Conservation (phyloP, 1,140 invertebrate genomes). For the Trissolcus basalis region DNA sequence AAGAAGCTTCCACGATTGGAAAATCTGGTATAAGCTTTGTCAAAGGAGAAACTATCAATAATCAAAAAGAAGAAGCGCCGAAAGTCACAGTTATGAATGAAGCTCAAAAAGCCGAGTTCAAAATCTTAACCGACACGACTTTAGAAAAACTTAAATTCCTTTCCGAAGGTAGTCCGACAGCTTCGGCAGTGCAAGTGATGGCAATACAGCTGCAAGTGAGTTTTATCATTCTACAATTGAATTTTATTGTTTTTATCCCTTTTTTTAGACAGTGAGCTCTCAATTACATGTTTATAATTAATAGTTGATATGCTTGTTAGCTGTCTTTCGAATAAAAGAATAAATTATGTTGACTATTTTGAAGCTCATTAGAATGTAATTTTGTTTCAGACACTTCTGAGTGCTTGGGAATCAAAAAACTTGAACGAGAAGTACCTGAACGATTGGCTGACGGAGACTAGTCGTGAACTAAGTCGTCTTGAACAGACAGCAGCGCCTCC, state of each 20-base stretch:
- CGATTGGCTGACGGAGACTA: slow-evolving; percentile 79
- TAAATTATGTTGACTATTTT: too few relatives aligned
- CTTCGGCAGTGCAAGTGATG: slow-evolving; percentile 81
- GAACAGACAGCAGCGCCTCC: slow-evolving; percentile 80
- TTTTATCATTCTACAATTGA: too few relatives aligned
- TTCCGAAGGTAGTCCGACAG: slow-evolving; percentile 78
- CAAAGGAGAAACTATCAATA: slow-evolving; percentile 62
- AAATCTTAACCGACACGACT: slow-evolving; percentile 73
- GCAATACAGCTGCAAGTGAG: slow-evolving; percentile 81
- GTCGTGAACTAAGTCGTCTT: slow-evolving; percentile 78
- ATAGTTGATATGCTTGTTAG: too few relatives aligned
- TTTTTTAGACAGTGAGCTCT: too few relatives aligned
- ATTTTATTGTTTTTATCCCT: too few relatives aligned
- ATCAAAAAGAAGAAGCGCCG: slow-evolving; percentile 39
- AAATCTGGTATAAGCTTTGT: slow-evolving; percentile 69
- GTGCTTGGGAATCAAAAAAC: slow-evolving; percentile 79
- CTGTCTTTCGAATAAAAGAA: too few relatives aligned
- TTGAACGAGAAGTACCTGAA: slow-evolving; percentile 79
- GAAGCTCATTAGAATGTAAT: too few relatives aligned
- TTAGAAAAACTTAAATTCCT: slow-evolving; percentile 81
- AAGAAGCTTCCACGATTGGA: slow-evolving; percentile 25
- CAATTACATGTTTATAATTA: too few relatives aligned
- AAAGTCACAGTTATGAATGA: slow-evolving; percentile 34
- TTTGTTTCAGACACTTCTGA: slow-evolving; percentile 78
- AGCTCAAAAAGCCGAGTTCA: slow-evolving; percentile 66